Conservation (phyloP, 2,113 vertebrate genomes). For the Tachysurus vachellii region DNA sequence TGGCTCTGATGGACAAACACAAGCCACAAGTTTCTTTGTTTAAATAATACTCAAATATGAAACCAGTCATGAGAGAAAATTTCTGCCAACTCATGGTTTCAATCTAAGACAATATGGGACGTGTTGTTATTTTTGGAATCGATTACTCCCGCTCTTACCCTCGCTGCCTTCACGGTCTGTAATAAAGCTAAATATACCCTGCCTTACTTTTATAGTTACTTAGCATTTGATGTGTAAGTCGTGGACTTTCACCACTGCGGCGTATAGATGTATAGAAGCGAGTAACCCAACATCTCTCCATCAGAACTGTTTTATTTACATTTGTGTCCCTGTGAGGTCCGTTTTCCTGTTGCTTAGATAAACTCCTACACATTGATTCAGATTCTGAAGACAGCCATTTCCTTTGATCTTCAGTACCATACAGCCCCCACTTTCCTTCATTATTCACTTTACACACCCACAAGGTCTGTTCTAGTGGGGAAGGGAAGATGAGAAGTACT, state of each 20-base stretch:
- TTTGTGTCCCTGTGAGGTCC: background rate
- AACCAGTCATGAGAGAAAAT: background rate
- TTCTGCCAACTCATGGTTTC: background rate
- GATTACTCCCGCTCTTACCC: background rate
- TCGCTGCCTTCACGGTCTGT: background rate
- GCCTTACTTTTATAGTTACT: no score
- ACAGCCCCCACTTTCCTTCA: background rate
- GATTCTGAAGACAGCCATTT: constrained; percentile 16
- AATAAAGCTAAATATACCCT: background rate
- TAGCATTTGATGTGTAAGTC: background rate
- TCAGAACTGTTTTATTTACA: background rate
- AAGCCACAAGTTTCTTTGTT: background rate
- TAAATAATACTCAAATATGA: background rate
- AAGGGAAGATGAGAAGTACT: background rate
- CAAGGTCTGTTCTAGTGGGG: background rate
- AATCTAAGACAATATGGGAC: background rate
- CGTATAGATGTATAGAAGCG: no score
- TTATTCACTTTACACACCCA: constrained; percentile 17
- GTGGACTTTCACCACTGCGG: no score
- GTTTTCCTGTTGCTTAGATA: background rate
- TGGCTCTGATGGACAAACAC: background rate
- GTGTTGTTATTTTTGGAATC: background rate
- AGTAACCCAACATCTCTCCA: background rate
- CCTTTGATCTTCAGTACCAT: constrained; percentile 1
- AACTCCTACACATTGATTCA: background rate